Evolutionary conservation across 2,113 vertebrate species (phyloP).

Genomic region (Tamias sibiricus): DNA sequence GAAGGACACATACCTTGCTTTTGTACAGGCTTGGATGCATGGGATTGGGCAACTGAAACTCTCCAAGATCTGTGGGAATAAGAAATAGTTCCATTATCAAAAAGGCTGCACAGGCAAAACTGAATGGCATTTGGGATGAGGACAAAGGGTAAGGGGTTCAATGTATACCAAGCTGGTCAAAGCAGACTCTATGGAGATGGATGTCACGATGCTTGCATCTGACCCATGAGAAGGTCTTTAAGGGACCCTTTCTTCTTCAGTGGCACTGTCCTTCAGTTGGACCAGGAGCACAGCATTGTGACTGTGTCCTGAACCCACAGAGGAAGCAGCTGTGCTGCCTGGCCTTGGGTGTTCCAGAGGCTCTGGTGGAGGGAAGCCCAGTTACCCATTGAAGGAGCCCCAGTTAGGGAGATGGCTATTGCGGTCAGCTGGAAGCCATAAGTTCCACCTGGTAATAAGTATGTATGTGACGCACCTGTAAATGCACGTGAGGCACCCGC

Average conservation of each 20-base stretch:
- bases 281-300: neutral
- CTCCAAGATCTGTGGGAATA: neutral
- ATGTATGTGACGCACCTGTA: too few species aligned
- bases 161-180: neutral
- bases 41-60: neutral
- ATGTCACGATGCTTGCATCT: neutral
- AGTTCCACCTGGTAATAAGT: too few species aligned
- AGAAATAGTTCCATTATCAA: neutral
- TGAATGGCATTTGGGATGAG: neutral
- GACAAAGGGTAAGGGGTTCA: neutral
- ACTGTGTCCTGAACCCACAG: neutral
- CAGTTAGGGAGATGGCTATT: too few species aligned
- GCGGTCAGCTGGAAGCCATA: too few species aligned
- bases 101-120: neutral
- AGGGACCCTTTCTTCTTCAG: neutral
- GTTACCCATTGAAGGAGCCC: too few species aligned
- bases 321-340: neutral
- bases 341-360: neutral
- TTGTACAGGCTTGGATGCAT: neutral
- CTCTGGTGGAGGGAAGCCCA: neutral
- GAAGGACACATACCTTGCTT: neutral
- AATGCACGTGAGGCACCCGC: too few species aligned
- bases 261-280: neutral
- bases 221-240: neutral
- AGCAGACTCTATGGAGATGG: rapidly evolving